Percentiles rank a stretch among this genome's conserved stretches.
Evolutionary conservation across 2,797 vertebrate genomes (phyloP).

Genomic region (Sebastes trivittatus): DNA sequence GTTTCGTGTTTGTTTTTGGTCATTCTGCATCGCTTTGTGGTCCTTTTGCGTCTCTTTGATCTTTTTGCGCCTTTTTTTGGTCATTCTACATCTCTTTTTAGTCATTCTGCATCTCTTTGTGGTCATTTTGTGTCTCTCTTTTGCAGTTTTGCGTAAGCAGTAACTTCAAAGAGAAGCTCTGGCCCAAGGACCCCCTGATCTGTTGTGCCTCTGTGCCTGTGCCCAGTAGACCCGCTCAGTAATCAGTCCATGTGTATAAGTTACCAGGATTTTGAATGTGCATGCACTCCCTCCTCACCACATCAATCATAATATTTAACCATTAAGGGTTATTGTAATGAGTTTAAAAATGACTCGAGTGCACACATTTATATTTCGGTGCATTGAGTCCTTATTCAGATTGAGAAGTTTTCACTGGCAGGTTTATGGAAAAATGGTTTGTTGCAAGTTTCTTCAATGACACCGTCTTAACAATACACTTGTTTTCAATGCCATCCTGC

Average conservation of each 20-base stretch:
- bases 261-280: slow-evolving; percentile 1
- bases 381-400: slow-evolving; percentile 16
- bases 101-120: no score
- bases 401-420: neutral
- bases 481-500: slow-evolving; percentile 54
- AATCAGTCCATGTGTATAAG: neutral
- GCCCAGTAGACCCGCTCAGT: neutral
- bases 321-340: neutral
- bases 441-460: slow-evolving; percentile 13
- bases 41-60: no score
- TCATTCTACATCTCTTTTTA: no score
- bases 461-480: neutral
- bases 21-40: no score
- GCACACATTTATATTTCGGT: neutral
- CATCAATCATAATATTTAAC: slow-evolving; percentile 1
- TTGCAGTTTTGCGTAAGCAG: no score
- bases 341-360: neutral
- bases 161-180: no score
- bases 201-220: neutral
- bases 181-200: no score
- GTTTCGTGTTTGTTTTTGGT: no score
- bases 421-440: neutral
- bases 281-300: neutral
- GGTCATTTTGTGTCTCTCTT: no score
- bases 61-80: no score